These are phyloP conservation scores for Falco berigora DNA, from an alignment of 2,797 vertebrate species.

Conservation along the genomic window DNA sequence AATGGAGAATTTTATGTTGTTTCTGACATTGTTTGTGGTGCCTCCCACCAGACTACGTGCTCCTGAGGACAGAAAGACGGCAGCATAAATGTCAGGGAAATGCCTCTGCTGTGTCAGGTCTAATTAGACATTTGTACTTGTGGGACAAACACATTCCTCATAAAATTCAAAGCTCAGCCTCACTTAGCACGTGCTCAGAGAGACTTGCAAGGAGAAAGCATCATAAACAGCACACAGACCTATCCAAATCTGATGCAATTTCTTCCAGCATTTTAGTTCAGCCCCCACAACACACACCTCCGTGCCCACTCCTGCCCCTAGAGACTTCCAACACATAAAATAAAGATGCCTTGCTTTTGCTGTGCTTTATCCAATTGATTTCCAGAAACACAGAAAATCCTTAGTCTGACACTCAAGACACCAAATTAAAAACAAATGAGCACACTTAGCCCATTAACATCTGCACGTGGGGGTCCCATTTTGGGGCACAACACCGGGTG, in stretches of 20 bases:
- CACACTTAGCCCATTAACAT: background rate
- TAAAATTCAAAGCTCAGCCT: slow-evolving; percentile 57
- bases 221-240: background rate
- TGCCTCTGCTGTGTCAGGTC: slow-evolving; percentile 69
- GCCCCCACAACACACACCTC: background rate
- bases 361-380: background rate
- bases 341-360: background rate
- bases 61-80: slow-evolving; percentile 67
- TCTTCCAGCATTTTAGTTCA: background rate
- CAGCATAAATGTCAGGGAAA: slow-evolving; percentile 75
- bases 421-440: background rate
- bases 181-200: background rate
- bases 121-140: slow-evolving; percentile 72
- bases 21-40: slow-evolving; percentile 74
- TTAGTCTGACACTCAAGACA: background rate
- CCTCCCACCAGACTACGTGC: slow-evolving; percentile 69
- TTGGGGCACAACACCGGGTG: background rate
- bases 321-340: background rate
- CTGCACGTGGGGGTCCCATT: too few species aligned
- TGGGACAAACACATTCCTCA: slow-evolving; percentile 60
- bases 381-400: background rate
- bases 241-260: background rate
- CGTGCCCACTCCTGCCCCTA: background rate
- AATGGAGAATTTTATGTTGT: slow-evolving; percentile 76
- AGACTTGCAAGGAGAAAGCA: background rate